Evolutionary conservation across 2,797 vertebrate species (phyloP).

Genomic region (Ptychobarbus kaznakovi): DNA sequence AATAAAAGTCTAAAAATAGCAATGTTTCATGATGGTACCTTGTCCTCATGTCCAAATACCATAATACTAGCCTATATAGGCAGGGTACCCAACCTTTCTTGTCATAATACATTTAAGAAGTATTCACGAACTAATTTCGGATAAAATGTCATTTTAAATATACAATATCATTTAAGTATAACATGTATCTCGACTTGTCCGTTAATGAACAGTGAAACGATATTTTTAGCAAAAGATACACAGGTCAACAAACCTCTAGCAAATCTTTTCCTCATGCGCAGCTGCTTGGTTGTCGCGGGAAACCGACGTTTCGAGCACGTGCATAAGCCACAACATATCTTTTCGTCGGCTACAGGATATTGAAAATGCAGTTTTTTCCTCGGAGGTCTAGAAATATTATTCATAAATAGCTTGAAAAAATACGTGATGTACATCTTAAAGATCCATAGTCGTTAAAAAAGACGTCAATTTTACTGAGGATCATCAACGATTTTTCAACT

Average conservation of each 20-base stretch:
- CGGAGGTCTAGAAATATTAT: neutral
- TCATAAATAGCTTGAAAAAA: neutral
- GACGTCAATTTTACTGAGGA: too few species aligned
- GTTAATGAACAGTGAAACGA: neutral
- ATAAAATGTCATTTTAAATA: neutral
- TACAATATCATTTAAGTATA: neutral
- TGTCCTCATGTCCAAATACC: neutral
- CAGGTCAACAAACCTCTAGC: neutral
- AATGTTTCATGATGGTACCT: neutral
- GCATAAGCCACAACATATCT: neutral
- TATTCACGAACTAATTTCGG: neutral
- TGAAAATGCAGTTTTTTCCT: neutral
- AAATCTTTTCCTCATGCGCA: neutral
- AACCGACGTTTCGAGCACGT: neutral
- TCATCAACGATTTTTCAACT: neutral
- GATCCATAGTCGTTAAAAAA: neutral
- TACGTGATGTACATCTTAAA: neutral
- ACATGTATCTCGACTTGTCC: neutral
- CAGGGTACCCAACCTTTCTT: neutral
- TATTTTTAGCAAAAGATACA: neutral
- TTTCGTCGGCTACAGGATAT: too few species aligned
- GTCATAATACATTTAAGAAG: neutral
- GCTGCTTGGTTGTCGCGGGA: neutral
- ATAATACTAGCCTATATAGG: neutral
- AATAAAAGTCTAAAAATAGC: neutral